Conservation (phyloP, 1,140 invertebrate species). For the Penaeus indicus region DNA sequence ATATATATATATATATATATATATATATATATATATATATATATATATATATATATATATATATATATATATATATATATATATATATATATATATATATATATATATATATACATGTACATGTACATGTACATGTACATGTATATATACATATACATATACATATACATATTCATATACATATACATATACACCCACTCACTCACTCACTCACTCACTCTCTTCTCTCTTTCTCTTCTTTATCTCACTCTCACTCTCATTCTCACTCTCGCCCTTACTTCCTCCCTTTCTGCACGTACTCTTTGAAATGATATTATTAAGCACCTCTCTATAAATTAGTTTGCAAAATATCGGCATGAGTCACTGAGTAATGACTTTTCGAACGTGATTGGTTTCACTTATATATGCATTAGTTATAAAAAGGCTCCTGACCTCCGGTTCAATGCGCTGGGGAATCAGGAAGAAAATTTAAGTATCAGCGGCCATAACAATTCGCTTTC, state of each 20-base stretch:
- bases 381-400: too few relatives aligned
- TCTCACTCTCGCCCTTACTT: constrained; percentile 39
- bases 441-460: too few relatives aligned
- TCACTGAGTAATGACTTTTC: too few relatives aligned
- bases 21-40: background rate
- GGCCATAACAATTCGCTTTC: too few relatives aligned
- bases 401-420: too few relatives aligned
- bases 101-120: too few relatives aligned
- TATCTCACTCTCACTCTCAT: constrained; percentile 45
- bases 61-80: constrained; percentile 27
- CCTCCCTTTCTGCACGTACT: constrained; percentile 7
- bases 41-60: constrained; percentile 7
- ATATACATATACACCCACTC: background rate
- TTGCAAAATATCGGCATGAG: too few relatives aligned
- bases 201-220: background rate
- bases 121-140: background rate
- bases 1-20: constrained; percentile 13
- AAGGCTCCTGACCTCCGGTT: too few relatives aligned
- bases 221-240: background rate
- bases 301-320: background rate
- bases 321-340: too few relatives aligned
- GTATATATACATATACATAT: constrained; percentile 15
- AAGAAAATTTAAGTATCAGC: too few relatives aligned
- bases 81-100: background rate
- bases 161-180: background rate